These are phyloP conservation scores for Amphipoea oculea DNA, from an alignment of 2,888 invertebrate genomes.

Conservation along the genomic window DNA sequence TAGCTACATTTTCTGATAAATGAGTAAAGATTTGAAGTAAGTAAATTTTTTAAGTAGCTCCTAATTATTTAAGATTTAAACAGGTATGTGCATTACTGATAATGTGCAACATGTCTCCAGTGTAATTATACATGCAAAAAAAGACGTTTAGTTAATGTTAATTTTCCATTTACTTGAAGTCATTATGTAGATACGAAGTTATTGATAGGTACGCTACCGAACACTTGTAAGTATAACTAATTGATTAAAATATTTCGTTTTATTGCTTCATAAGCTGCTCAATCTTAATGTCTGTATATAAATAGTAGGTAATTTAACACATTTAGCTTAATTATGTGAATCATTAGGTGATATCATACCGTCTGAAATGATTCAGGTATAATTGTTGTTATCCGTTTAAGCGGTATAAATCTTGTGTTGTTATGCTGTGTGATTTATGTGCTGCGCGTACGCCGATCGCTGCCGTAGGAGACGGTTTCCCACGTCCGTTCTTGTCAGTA, in stretches of 20 bases:
- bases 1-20: constrained; percentile 26
- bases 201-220: constrained; percentile 40
- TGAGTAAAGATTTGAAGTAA: constrained; percentile 26
- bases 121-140: constrained; percentile 39
- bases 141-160: constrained; percentile 49
- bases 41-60: constrained; percentile 4
- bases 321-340: constrained; percentile 58
- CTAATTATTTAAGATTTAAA: constrained; percentile 38
- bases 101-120: constrained; percentile 23
- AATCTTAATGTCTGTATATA: constrained; percentile 56
- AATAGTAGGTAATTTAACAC: constrained; percentile 61
- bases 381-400: constrained; percentile 81
- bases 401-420: constrained; percentile 80
- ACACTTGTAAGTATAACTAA: constrained; percentile 59
- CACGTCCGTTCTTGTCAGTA: constrained; percentile 71
- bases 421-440: constrained; percentile 82
- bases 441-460: constrained; percentile 77
- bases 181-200: constrained; percentile 48
- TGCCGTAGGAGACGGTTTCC: constrained; percentile 75
- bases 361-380: constrained; percentile 73
- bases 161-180: constrained; percentile 61
- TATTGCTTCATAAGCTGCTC: constrained; percentile 48
- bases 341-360: constrained; percentile 57
- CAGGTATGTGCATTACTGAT: constrained; percentile 38
- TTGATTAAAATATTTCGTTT: constrained; percentile 64